Base-by-base conservation (phyloP, 1,140 invertebrate genomes). In the Melanaphis sacchari region DNA sequence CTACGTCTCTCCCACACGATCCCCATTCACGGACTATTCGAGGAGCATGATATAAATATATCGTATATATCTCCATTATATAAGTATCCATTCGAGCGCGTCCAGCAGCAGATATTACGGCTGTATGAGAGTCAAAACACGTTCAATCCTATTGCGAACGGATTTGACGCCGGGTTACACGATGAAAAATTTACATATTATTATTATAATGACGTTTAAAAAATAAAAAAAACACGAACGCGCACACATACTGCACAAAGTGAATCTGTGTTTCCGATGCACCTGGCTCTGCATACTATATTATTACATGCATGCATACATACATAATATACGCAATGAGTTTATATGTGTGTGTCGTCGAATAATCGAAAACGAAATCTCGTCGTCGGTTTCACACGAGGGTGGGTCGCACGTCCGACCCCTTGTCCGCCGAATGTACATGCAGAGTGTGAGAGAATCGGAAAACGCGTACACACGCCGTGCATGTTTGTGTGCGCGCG, bases 351-450 rank as follows among this genome's bases (percentile, higher is more conserved):
- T 84, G 38, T 84, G 46, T 87, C 85, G 85, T 49, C 41, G 87
- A 89, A 89, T 88, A 88, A 88, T 88, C 85, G 43, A 87, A 82
- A 87, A 43, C 59, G 90, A 91, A 91, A 91, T 76, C 52, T 40
- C 66, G 59, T 81, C 90, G 66, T n/a, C 59, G 87, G 46, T 52
- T 89, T 89, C 87, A 52, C 66, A 82, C 59, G 90, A 76, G 90
- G 90, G 66, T 82, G 41, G 43, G 26, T 91, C 52, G 38, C 54
- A 59, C 88, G 49, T 38, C 24, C 38, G 38, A 46, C 41, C 84
- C 84, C 41, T 76, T 87, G 40, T 43, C 38, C 43, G 81, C 1
- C 38, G 76, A n/a, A 36, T n/a, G 66, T 9, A 31, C 15, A 49
- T 5, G 66, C 11, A 84, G 31, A 8, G 49, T 36, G 52, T 66